These are phyloP conservation scores for Cyclina sinensis DNA, from an alignment of 1,140 invertebrate genomes.

Conservation along the genomic window DNA sequence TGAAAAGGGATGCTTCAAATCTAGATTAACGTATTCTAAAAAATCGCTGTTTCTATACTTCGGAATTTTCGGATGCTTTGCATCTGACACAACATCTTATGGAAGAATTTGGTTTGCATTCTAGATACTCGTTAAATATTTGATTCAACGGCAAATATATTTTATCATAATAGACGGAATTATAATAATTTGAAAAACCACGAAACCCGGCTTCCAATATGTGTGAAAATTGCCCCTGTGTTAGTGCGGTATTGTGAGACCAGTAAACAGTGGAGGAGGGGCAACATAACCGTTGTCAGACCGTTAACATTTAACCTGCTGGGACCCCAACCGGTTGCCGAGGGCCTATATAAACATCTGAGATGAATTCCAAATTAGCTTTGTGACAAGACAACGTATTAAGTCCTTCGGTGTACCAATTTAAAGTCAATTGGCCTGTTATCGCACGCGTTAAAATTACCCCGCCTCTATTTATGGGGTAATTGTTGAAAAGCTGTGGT, in stretches of 20 bases:
- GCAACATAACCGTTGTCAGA: background rate
- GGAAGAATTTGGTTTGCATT: too few species aligned
- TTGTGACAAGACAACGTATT: slow-evolving; percentile 24
- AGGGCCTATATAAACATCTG: slow-evolving; percentile 9
- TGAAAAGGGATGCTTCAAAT: too few species aligned
- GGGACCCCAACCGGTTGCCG: slow-evolving; percentile 3
- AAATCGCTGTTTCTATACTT: too few species aligned
- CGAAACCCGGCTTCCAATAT: too few species aligned
- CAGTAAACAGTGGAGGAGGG: background rate
- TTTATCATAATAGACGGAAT: too few species aligned
- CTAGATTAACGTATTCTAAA: too few species aligned
- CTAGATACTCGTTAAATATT: too few species aligned
- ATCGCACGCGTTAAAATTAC: background rate
- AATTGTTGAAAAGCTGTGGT: slow-evolving; percentile 36
- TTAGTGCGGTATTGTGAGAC: background rate
- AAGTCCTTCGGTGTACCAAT: background rate
- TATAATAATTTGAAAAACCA: too few species aligned
- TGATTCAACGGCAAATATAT: too few species aligned
- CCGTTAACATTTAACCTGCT: background rate
- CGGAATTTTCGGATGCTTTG: too few species aligned
- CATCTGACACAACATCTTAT: too few species aligned
- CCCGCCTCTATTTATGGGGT: slow-evolving; percentile 34
- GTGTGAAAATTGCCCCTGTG: too few species aligned
- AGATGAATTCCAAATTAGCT: slow-evolving; percentile 30
- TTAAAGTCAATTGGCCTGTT: slow-evolving; percentile 39